A percentile compares a stretch with the other conserved stretches of the same genome.
phyloP scores from a whole-genome alignment of 1,140 invertebrate species.

The Aphis craccivora region DNA sequence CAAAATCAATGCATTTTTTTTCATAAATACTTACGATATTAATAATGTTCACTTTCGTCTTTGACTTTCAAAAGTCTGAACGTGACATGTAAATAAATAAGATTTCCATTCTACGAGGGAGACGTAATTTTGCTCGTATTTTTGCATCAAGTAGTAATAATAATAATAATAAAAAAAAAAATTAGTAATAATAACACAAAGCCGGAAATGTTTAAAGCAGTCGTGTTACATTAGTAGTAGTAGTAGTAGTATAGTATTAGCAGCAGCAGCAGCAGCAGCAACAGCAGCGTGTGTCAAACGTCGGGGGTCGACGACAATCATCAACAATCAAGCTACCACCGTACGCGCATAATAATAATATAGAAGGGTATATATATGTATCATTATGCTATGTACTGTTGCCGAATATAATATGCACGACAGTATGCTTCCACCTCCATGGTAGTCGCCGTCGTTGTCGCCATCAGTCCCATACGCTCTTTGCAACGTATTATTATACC shows the following conservation, averaged over 20 bases:
- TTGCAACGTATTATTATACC: conserved; percentile 49
- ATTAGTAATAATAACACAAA: conserved; percentile 40
- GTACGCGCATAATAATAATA: conserved; percentile 31
- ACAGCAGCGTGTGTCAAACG: conserved; percentile 1
- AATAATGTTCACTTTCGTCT: conserved; percentile 53
- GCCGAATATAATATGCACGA: not conserved
- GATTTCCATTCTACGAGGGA: conserved; percentile 23
- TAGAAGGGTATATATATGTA: conserved; percentile 20
- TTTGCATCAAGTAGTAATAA: conserved; percentile 18
- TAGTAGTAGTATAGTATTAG: no score
- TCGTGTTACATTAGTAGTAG: not conserved
- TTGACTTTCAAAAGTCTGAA: conserved; percentile 56
- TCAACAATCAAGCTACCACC: conserved; percentile 39
- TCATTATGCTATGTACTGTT: not conserved
- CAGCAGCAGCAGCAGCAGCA: not conserved
- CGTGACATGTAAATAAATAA: conserved; percentile 57
- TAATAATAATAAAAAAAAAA: conserved; percentile 24
- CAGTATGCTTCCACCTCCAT: not conserved
- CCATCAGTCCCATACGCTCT: not conserved
- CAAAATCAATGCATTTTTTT: conserved; percentile 42
- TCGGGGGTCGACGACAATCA: conserved; percentile 22
- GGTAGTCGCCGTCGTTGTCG: not conserved
- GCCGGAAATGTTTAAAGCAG: conserved; percentile 50
- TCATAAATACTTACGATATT: conserved; percentile 37
- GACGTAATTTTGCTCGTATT: conserved; percentile 36